A percentile compares a stretch with the other conserved stretches of the same genome.
Conservation (phyloP, 37 sponge, comb jelly and placozoan species). For the Bolinopsis microptera region DNA sequence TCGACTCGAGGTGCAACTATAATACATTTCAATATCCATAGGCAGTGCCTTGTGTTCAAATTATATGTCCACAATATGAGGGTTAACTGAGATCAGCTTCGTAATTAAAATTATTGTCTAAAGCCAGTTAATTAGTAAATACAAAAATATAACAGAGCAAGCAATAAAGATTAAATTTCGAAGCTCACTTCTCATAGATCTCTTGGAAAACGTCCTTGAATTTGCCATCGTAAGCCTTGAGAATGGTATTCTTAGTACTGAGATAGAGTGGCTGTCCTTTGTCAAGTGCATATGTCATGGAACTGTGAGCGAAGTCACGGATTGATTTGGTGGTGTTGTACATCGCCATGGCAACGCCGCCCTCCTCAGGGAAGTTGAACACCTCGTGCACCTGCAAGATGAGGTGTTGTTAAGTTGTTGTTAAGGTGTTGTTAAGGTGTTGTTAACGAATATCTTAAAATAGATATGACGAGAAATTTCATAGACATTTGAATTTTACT, state of each 20-base stretch:
- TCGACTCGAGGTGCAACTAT: too few species aligned
- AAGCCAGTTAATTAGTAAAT: too few species aligned
- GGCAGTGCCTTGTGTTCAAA: background rate
- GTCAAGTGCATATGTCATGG: constrained; percentile 82
- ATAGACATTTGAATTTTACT: too few species aligned
- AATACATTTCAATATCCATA: too few species aligned
- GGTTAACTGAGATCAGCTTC: too few species aligned
- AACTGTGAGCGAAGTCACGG: constrained; percentile 90
- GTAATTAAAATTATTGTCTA: too few species aligned
- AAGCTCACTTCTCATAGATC: constrained; percentile 79
- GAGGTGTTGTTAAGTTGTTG: too few species aligned
- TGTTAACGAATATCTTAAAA: too few species aligned
- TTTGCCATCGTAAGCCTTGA: constrained; percentile 93
- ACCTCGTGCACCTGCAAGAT: constrained; percentile 75
- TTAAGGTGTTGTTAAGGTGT: too few species aligned
- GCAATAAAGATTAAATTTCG: background rate
- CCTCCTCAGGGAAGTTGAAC: constrained; percentile 77
- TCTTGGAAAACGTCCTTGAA: constrained; percentile 94
- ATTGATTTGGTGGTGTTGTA: constrained; percentile 96
- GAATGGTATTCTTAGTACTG: constrained; percentile 95
- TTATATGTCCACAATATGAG: too few species aligned
- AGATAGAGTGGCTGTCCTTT: constrained; percentile 93
- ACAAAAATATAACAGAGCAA: too few species aligned
- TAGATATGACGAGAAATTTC: too few species aligned
- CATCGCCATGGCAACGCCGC: constrained; percentile 94